These are phyloP conservation scores for Falco concolor DNA, from an alignment of 2,797 vertebrate species.

Conservation along the genomic window DNA sequence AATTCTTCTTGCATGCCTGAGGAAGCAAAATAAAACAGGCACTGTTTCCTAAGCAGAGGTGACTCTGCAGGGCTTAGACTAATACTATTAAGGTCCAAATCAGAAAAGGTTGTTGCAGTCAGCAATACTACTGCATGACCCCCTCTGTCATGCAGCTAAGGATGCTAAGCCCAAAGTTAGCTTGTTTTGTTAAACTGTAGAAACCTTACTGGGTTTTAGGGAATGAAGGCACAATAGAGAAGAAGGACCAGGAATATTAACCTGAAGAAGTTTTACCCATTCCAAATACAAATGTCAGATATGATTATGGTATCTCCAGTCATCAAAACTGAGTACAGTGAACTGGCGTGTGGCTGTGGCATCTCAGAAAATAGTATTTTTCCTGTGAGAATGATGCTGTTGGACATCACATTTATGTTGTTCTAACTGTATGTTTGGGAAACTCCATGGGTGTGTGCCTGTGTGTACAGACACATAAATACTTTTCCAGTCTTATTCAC, in stretches of 20 bases:
- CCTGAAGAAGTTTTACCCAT: not conserved
- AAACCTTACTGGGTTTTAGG: not conserved
- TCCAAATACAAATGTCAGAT: not conserved
- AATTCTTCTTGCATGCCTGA: not conserved
- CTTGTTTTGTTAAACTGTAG: not conserved
- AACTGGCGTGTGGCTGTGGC: not conserved
- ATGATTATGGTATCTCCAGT: not conserved
- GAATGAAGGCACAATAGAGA: not conserved
- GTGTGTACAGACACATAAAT: not conserved
- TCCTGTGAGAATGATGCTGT: not conserved
- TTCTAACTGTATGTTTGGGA: not conserved
- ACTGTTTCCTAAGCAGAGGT: slow-evolving; percentile 47
- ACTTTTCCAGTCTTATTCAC: not conserved
- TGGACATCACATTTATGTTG: not conserved
- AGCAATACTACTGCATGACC: not conserved
- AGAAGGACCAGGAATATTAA: not conserved
- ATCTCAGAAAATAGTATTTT: not conserved
- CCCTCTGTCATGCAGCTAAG: not conserved
- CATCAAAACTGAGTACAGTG: not conserved
- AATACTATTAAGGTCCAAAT: slow-evolving; percentile 56
- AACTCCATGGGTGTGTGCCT: not conserved
- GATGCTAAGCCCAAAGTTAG: not conserved
- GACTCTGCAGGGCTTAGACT: slow-evolving; percentile 53
- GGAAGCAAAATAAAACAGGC: slow-evolving; percentile 1
- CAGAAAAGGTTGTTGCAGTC: slow-evolving; percentile 36